Percentiles rank a stretch among this genome's conserved stretches.
These are phyloP conservation scores for Podiceps cristatus DNA, from an alignment of 2,113 vertebrate species.

Conservation along the genomic window DNA sequence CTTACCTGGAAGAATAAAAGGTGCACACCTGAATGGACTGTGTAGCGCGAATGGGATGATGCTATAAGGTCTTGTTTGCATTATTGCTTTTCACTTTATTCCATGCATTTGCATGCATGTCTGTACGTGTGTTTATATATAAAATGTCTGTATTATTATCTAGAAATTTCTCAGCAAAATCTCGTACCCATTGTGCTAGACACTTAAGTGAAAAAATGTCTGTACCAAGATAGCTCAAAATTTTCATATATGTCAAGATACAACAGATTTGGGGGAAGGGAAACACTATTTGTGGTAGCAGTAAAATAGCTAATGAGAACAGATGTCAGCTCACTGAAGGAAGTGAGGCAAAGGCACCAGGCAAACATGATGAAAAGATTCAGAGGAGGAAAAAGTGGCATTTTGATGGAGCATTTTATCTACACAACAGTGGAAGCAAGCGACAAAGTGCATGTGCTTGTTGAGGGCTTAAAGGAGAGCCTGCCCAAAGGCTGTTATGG, in stretches of 20 bases:
- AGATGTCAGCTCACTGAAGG: conserved; percentile 66
- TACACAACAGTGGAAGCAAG: neutral
- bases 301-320: conserved; percentile 72
- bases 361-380: conserved; percentile 23
- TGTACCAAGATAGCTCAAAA: conserved; percentile 62
- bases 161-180: conserved; percentile 47
- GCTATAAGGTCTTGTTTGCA: neutral
- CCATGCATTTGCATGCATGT: neutral
- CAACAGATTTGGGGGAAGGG: conserved; percentile 62
- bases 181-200: conserved; percentile 60
- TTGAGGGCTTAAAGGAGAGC: neutral
- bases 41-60: neutral
- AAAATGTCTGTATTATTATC: conserved; percentile 11
- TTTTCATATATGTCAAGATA: conserved; percentile 65
- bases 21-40: neutral
- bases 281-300: conserved; percentile 66
- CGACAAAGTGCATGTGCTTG: accelerated
- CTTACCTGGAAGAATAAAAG: neutral
- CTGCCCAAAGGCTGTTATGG: neutral
- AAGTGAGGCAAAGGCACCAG: conserved; percentile 43
- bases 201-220: conserved; percentile 51
- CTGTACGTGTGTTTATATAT: neutral
- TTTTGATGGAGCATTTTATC: neutral
- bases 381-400: neutral
- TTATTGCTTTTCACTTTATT: neutral